Percentiles rank a stretch among this genome's conserved stretches.
Evolutionary conservation across 2,797 vertebrate species (phyloP).

Genomic region (Taenioides sp.): DNA sequence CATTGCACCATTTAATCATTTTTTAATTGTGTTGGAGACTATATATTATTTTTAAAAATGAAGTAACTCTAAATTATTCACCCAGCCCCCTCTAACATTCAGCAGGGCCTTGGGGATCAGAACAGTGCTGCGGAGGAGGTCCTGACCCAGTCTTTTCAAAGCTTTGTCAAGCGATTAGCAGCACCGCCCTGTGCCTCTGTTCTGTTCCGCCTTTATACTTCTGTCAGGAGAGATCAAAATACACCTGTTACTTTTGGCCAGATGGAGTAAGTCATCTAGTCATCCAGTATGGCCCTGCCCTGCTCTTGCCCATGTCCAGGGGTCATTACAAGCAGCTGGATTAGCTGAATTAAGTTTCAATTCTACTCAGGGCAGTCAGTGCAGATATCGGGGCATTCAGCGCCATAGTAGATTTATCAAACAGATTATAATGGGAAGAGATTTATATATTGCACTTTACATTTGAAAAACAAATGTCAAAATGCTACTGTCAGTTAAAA

Average conservation of each 20-base stretch:
- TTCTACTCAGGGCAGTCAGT: too few relatives aligned
- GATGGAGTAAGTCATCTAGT: slow-evolving; percentile 33
- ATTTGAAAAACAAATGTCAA: too few relatives aligned
- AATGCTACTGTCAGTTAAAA: too few relatives aligned
- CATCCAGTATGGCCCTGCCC: background rate
- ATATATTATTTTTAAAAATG: too few relatives aligned
- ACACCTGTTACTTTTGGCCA: slow-evolving; percentile 34
- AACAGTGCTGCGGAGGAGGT: slow-evolving; percentile 8
- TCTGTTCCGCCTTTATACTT: slow-evolving; percentile 13
- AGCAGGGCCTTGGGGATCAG: slow-evolving; percentile 4
- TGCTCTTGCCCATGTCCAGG: slow-evolving; percentile 3
- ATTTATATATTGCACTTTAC: too few relatives aligned
- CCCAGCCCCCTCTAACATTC: background rate
- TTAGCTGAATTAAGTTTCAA: too few relatives aligned
- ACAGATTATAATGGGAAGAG: too few relatives aligned
- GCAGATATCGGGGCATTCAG: too few relatives aligned
- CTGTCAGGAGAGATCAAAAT: slow-evolving; percentile 19
- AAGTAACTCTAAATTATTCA: background rate
- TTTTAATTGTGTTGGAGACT: too few relatives aligned
- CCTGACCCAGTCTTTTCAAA: slow-evolving; percentile 19
- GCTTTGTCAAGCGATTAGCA: slow-evolving; percentile 19
- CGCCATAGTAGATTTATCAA: too few relatives aligned
- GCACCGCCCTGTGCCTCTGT: slow-evolving; percentile 29
- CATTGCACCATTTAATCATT: too few relatives aligned
- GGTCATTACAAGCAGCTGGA: too few relatives aligned